Evolutionary conservation across 2,113 vertebrate species (phyloP), one percentile per base, ranked within the genome.

Genomic region (Trachemys scripta): DNA sequence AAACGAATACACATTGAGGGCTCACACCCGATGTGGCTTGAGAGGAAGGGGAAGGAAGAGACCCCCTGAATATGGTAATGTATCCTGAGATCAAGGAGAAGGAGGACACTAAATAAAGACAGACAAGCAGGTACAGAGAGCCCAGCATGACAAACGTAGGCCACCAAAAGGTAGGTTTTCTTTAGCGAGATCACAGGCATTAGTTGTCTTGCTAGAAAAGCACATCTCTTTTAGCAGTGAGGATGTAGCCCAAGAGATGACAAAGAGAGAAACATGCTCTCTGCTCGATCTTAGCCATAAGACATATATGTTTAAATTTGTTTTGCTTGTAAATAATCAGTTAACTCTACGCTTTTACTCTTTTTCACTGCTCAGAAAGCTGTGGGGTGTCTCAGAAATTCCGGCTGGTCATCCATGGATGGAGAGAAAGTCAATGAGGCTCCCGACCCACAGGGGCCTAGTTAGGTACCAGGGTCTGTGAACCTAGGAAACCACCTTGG

Each of bases 401-500:
- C 29, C 5, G 17, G 35, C n/a, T 38, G 17, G 65, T 38, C 8
- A 19, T 20, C 62, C 35, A 19, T 14, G 35, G 31, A 14, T 38
- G 17, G 10, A 72, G 65, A 72, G 8, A 38, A 19, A 38, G 65
- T 72, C 31, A 22, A 3, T 72, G 10, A 10, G 35, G 16, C 16
- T n/a, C 8, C 62, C 62, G 4, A n/a, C 65, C 35, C 35, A 72
- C 35, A 38, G 65, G n/a, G n/a, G 65, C 65, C 65, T 72, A 38
- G n/a, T 22, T 38, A 72, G 65, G 19, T 38, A 38, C n/a, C n/a
- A 72, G n/a, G 35, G 3, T 3, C 0, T 2, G 62, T 83, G 90
- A 92, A 45, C 29, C 17, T 53, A 84, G 83, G 38, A 0, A 0
- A 50, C 35, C 62, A 54, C 10, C 13, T 17, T 0, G 0, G 6